Evolutionary conservation across 2,797 vertebrate genomes (phyloP).

Genomic region (Xerus rutilus): DNA sequence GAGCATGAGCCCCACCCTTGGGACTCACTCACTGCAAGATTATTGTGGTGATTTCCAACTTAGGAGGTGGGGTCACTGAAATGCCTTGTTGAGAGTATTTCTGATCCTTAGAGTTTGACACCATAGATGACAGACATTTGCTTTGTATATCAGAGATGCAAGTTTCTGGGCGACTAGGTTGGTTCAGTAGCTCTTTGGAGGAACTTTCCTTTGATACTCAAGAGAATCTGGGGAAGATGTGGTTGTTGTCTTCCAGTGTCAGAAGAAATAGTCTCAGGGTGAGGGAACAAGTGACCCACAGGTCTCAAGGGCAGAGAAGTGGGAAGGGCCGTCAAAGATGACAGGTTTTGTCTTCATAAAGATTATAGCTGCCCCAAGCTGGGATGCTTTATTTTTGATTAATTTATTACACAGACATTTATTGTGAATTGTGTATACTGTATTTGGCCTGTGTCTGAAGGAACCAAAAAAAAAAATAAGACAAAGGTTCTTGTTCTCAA

Average conservation of each 20-base stretch:
- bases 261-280: background rate
- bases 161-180: background rate
- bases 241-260: background rate
- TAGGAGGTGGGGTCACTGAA: background rate
- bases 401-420: slow-evolving; percentile 7
- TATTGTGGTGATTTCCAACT: background rate
- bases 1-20: background rate
- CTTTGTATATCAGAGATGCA: slow-evolving; percentile 42
- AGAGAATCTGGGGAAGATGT: background rate
- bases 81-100: slow-evolving; percentile 26
- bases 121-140: slow-evolving; percentile 15
- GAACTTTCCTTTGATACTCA: background rate
- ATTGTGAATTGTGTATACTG: background rate
- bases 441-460: background rate
- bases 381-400: slow-evolving; percentile 16
- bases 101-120: slow-evolving; percentile 32
- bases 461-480: slow-evolving; percentile 9
- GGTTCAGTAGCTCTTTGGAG: background rate
- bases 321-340: background rate
- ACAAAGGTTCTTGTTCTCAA: slow-evolving; percentile 7
- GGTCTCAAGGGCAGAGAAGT: background rate
- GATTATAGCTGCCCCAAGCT: background rate
- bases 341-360: slow-evolving; percentile 32
- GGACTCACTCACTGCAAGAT: background rate
- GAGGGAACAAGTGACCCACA: background rate